Evolutionary conservation across 2,888 invertebrate genomes (phyloP).

Genomic region (Pecten maximus): DNA sequence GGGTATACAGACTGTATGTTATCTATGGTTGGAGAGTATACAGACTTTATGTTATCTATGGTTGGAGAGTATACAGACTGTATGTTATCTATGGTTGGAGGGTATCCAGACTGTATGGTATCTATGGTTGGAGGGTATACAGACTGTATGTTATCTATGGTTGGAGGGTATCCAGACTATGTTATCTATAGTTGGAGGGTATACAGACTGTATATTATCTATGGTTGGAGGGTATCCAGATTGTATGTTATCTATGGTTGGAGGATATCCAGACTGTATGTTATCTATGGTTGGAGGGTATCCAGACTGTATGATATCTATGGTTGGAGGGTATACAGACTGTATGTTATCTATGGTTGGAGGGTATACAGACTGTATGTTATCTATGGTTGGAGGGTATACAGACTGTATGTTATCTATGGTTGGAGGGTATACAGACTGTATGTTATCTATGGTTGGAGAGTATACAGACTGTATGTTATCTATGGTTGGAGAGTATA

Average conservation of each 20-base stretch:
- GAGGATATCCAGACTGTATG: background rate
- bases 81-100: too few species aligned
- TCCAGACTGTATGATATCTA: background rate
- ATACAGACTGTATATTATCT: background rate
- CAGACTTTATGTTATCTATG: background rate
- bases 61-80: background rate
- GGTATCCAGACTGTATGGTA: background rate
- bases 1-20: background rate
- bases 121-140: background rate
- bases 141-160: background rate
- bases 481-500: background rate
- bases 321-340: background rate
- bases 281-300: background rate
- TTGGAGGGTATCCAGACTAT: background rate
- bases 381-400: background rate
- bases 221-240: background rate
- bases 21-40: background rate
- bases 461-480: background rate
- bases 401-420: background rate
- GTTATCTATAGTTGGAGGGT: background rate
- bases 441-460: background rate
- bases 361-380: background rate
- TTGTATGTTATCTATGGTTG: background rate
- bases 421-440: background rate
- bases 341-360: background rate